Conservation (phyloP, 92 coral and sea anemone species). For the Nematostella vectensis region DNA sequence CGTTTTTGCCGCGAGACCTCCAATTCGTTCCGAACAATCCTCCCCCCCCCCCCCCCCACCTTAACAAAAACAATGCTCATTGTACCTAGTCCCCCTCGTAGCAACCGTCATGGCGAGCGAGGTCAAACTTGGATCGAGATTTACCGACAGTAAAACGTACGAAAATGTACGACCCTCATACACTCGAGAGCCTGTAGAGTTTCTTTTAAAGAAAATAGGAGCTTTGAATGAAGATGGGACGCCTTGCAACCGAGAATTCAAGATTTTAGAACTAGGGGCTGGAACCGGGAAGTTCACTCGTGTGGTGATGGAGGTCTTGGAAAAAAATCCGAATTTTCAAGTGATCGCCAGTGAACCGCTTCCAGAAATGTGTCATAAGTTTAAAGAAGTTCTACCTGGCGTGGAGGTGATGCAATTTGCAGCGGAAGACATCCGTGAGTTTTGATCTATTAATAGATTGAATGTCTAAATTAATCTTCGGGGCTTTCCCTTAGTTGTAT, state of each 20-base stretch:
- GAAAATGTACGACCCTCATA: slow-evolving; percentile 48
- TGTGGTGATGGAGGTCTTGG: slow-evolving; percentile 39
- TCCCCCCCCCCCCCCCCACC: too few species aligned
- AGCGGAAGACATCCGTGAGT: slow-evolving; percentile 55
- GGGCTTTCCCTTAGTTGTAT: not conserved
- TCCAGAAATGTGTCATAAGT: slow-evolving; percentile 40
- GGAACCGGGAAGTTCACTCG: slow-evolving; percentile 71
- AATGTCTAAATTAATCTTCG: too few species aligned
- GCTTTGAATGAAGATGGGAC: slow-evolving; percentile 18
- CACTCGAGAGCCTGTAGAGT: slow-evolving; percentile 43
- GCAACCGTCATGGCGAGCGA: not conserved
- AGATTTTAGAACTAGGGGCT: slow-evolving; percentile 55
- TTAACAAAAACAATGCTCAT: too few species aligned
- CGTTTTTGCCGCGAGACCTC: too few species aligned
- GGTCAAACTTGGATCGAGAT: slow-evolving; percentile 22
- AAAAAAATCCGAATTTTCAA: slow-evolving; percentile 21
- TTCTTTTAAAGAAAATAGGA: slow-evolving; percentile 33
- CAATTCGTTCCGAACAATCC: too few species aligned
- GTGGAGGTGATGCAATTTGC: slow-evolving; percentile 39
- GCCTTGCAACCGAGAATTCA: slow-evolving; percentile 7
- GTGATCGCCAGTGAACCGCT: slow-evolving; percentile 50
- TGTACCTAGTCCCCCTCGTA: too few species aligned
- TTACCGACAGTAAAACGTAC: slow-evolving; percentile 36
- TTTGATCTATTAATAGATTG: too few species aligned
- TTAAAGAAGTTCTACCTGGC: slow-evolving; percentile 32